Evolutionary conservation across 2,113 vertebrate species (phyloP).

Genomic region (Pluvialis apricaria): DNA sequence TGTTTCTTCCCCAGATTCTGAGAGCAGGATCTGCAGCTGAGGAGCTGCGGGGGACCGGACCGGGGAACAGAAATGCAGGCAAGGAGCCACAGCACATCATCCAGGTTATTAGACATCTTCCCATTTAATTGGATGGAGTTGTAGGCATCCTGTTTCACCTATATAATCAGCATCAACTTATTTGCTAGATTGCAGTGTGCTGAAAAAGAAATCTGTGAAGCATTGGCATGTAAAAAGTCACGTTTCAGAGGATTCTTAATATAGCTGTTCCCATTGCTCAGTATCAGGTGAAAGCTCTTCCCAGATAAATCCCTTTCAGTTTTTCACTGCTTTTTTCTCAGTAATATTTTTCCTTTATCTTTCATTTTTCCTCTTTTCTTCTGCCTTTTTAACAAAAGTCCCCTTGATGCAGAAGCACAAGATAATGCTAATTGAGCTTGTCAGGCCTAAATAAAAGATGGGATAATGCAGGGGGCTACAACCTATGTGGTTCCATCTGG

Average conservation of each 20-base stretch:
- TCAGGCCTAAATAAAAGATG: conserved; percentile 60
- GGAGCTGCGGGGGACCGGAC: not conserved
- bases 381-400: conserved; percentile 4
- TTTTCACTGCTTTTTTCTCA: not conserved
- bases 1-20: not conserved
- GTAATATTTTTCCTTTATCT: not conserved
- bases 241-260: not conserved
- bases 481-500: conserved; percentile 24
- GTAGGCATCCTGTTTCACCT: not conserved
- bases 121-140: not conserved
- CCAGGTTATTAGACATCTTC: not conserved
- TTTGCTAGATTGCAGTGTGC: not conserved
- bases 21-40: not conserved
- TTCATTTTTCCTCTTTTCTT: not conserved
- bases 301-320: not conserved
- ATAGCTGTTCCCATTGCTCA: not conserved
- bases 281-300: not conserved
- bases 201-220: not conserved
- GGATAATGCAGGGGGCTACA: not conserved
- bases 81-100: not conserved
- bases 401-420: conserved; percentile 10
- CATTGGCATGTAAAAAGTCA: not conserved
- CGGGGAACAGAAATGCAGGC: not conserved
- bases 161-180: not conserved
- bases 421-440: conserved; percentile 58